A percentile compares a stretch with the other conserved stretches of the same genome.
Evolutionary conservation across 92 coral and sea anemone genomes (phyloP).

Genomic region (Epizoanthus illoricatus): DNA sequence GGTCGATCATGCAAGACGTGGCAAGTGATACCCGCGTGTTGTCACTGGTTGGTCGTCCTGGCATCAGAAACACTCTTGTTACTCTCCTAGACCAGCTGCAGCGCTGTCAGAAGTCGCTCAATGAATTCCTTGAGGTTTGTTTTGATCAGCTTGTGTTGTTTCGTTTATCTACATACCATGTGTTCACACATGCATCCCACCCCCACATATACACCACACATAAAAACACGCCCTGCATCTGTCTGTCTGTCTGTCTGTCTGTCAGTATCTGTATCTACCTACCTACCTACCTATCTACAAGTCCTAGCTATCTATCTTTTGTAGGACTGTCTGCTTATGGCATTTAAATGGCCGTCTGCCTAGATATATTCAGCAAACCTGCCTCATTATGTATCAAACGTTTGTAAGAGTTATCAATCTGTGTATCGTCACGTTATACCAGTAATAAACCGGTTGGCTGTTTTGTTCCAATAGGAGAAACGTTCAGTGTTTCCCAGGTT

Average conservation of each 20-base stretch:
- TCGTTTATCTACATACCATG: not conserved
- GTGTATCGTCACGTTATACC: too few relatives aligned
- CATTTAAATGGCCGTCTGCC: not conserved
- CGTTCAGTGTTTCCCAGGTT: constrained; percentile 96
- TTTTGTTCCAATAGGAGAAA: constrained; percentile 65
- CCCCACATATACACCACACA: too few relatives aligned
- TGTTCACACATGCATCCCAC: too few relatives aligned
- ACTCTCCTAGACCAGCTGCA: constrained; percentile 95
- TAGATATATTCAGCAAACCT: not conserved
- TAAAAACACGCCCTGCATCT: too few relatives aligned
- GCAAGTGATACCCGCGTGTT: constrained; percentile 88
- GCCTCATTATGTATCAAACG: not conserved
- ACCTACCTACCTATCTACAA: not conserved
- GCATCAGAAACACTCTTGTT: constrained; percentile 84
- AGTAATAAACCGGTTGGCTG: not conserved
- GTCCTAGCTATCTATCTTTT: not conserved
- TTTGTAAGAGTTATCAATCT: too few relatives aligned
- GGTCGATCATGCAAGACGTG: constrained; percentile 94
- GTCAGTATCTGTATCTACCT: too few relatives aligned
- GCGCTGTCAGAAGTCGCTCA: constrained; percentile 98
- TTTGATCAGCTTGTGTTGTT: too few relatives aligned
- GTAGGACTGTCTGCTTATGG: not conserved
- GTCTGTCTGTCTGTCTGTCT: too few relatives aligned
- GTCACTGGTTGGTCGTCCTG: constrained; percentile 91
- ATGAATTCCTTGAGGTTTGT: constrained; percentile 92